Evolutionary conservation across 2,113 vertebrate genomes (phyloP).

Genomic region (Benitochromis conjunctus): DNA sequence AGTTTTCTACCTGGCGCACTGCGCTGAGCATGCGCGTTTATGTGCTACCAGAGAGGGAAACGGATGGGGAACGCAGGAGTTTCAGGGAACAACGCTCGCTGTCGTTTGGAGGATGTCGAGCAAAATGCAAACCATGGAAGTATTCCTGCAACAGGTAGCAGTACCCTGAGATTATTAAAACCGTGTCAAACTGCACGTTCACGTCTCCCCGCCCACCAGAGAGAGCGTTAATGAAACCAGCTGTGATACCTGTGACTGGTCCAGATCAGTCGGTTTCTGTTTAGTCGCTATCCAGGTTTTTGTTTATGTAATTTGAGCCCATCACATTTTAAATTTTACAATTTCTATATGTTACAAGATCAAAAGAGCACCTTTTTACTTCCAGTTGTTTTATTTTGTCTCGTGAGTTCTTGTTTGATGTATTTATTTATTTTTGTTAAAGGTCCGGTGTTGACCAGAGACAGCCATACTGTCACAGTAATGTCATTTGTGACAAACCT

Average conservation of each 20-base stretch:
- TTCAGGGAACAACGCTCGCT: neutral
- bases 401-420: neutral
- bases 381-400: neutral
- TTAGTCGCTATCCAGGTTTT: neutral
- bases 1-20: neutral
- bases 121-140: rapidly evolving
- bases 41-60: neutral
- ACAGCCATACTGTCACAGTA: neutral
- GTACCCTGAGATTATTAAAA: rapidly evolving
- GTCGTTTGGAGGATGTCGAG: neutral
- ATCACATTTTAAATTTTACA: rapidly evolving
- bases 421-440: neutral
- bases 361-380: neutral
- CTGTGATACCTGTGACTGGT: rapidly evolving
- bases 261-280: neutral
- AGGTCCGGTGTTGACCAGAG: neutral
- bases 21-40: neutral
- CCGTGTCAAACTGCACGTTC: too few species aligned
- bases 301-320: neutral
- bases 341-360: neutral
- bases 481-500: too few species aligned
- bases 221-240: neutral
- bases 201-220: neutral
- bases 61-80: neutral
- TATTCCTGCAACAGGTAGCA: neutral